A percentile compares a stretch with the other conserved stretches of the same genome.
phyloP scores from a whole-genome alignment of 2,113 vertebrate species.

The Arenaria interpres region DNA sequence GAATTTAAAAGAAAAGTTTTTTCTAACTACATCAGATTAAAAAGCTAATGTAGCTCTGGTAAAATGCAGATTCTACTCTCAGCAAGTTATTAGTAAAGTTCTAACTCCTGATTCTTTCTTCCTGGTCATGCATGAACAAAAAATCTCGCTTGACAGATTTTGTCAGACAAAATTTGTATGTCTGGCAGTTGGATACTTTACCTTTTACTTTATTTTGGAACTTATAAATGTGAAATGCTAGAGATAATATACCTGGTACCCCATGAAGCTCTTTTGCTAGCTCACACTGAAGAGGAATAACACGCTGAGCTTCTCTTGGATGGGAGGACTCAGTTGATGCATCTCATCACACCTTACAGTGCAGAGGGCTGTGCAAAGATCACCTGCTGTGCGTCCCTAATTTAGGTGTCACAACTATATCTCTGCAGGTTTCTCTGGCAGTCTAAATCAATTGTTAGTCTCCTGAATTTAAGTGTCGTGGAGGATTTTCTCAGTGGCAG shows the following conservation, averaged over 20 bases:
- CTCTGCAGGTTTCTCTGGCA: not conserved
- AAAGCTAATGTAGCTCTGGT: not conserved
- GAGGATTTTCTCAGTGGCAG: not conserved
- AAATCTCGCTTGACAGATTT: not conserved
- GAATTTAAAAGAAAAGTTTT: not conserved
- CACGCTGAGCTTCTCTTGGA: not conserved
- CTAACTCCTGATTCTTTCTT: not conserved
- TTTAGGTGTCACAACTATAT: not conserved
- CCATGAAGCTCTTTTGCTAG: not conserved
- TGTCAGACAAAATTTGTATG: not conserved
- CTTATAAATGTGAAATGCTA: not conserved
- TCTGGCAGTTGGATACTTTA: not conserved
- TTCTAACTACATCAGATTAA: not conserved
- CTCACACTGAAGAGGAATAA: not conserved
- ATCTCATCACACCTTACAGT: not conserved
- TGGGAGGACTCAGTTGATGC: not conserved
- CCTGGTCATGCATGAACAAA: not conserved
- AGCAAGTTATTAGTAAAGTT: not conserved
- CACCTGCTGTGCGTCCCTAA: conserved; percentile 2
- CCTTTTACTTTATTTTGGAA: not conserved
- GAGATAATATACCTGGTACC: not conserved
- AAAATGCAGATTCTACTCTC: not conserved
- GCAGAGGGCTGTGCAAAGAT: not conserved
- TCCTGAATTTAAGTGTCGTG: not conserved
- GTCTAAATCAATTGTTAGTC: not conserved